Base-by-base conservation (phyloP, 2,113 vertebrate genomes). In the Aleadryas rufinucha region DNA sequence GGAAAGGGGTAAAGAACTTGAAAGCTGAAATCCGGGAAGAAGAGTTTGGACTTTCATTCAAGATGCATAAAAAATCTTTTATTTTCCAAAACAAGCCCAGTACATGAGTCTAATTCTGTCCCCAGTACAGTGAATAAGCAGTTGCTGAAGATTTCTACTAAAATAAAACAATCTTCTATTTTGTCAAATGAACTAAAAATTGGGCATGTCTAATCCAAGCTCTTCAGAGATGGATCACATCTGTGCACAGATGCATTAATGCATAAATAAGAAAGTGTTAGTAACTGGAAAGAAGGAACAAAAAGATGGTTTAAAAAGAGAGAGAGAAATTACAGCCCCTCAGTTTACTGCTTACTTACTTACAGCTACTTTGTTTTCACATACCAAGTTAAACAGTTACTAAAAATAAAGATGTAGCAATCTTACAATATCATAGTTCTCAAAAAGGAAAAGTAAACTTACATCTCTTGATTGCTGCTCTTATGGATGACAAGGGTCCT, bases 381-480 rank as follows among this genome's bases (percentile, higher is more conserved):
- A 83, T 42, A 78, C 61, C 69, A 91, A 49, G 60, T 31, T 65
- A 95, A 70, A 44, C 47, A 82, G 59, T 89, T 94, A 66, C 78
- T 84, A 39, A 87, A 96, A 96, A 68, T 12, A 5, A 88, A 83
- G 65, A 93, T 30, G 27, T 54, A 64, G 49, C 53, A 77, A 84
- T 77, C 68, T 93, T 17, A 77, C n/a, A 77, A 81, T 78, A 95
- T n/a, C 54, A 93, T 9, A 31, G 56, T 35, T 93, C n/a, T 80
- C 60, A 77, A 95, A 79, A 52, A 66, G 33, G 83, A 95, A 95
- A 97, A 97, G 84, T 50, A 91, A 88, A 99, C 99, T 99, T 98
- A 99, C 99, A 98, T 98, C 98, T 98, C 96, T 98, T 99, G 98
- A 99, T 98, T 69, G 98, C 99, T 24, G 99, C 98, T 99, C 98